These are phyloP conservation scores for Tryphoninae sp. DNA, from an alignment of 2,888 invertebrate species.

Conservation along the genomic window DNA sequence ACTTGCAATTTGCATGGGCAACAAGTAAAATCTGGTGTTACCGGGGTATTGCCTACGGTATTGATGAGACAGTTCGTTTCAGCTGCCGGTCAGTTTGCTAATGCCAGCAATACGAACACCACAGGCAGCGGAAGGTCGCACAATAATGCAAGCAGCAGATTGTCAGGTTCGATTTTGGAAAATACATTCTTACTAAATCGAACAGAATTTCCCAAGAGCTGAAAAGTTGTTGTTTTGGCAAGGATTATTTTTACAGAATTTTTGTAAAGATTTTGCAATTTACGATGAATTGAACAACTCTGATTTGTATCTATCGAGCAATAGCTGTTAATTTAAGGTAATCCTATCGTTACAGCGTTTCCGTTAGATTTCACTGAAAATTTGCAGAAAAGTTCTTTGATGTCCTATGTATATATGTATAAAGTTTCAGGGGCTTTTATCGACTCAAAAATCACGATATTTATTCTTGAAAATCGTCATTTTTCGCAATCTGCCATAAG, in stretches of 20 bases:
- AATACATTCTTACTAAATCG: not conserved
- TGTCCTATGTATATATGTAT: no score
- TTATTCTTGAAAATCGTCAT: no score
- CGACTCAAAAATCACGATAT: no score
- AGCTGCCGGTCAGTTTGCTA: slow-evolving; percentile 82
- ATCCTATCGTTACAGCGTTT: no score
- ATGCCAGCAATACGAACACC: slow-evolving; percentile 86
- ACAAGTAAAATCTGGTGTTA: slow-evolving; percentile 94
- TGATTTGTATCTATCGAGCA: not conserved
- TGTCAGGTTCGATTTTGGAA: slow-evolving; percentile 72
- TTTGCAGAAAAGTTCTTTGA: no score
- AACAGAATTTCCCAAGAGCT: not conserved
- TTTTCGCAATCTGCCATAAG: no score
- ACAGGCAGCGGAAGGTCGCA: slow-evolving; percentile 84
- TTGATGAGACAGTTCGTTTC: slow-evolving; percentile 86
- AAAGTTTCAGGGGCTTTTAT: no score
- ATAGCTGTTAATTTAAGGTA: not conserved
- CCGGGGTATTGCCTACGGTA: slow-evolving; percentile 91
- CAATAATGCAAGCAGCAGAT: slow-evolving; percentile 82
- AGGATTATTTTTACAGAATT: not conserved
- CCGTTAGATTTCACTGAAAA: no score
- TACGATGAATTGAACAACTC: not conserved
- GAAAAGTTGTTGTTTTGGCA: not conserved
- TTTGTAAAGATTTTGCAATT: not conserved
- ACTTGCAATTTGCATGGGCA: slow-evolving; percentile 98